These are phyloP conservation scores for Archilochus colubris DNA, from an alignment of 2,113 vertebrate genomes.

Conservation along the genomic window DNA sequence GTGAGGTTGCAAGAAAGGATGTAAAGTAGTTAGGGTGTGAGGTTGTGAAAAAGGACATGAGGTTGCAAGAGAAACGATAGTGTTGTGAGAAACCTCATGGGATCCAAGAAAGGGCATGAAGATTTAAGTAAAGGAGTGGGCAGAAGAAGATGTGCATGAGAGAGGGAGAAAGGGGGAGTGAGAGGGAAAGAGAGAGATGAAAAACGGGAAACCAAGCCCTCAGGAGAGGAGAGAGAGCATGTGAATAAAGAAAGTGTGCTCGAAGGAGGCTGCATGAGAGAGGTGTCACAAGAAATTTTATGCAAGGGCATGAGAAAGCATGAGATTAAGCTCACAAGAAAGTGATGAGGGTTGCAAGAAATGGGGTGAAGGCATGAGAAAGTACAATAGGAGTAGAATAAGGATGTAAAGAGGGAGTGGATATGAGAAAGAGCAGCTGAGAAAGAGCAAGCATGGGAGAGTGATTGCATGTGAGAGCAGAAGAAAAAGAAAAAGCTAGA, in stretches of 20 bases:
- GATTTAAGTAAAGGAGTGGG: background rate
- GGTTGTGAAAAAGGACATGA: background rate
- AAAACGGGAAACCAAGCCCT: background rate
- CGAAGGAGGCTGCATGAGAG: background rate
- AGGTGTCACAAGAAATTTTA: background rate
- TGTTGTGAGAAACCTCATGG: background rate
- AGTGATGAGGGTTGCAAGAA: background rate
- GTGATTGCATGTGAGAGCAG: background rate
- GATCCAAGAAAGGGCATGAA: background rate
- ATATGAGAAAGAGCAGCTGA: background rate
- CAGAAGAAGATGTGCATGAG: background rate
- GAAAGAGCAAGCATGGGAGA: background rate
- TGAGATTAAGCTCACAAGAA: background rate
- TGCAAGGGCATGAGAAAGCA: background rate
- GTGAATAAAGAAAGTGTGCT: background rate
- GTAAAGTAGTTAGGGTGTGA: background rate
- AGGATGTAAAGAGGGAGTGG: fast-evolving
- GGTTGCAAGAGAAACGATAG: background rate
- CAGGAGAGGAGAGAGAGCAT: background rate
- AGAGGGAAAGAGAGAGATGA: background rate
- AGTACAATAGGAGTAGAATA: background rate
- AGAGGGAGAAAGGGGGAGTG: background rate
- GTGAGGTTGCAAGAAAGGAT: background rate
- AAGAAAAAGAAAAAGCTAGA: background rate
- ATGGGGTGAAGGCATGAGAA: background rate